Evolutionary conservation across 2,888 invertebrate genomes (phyloP).

Genomic region (Stenodera caucasica): DNA sequence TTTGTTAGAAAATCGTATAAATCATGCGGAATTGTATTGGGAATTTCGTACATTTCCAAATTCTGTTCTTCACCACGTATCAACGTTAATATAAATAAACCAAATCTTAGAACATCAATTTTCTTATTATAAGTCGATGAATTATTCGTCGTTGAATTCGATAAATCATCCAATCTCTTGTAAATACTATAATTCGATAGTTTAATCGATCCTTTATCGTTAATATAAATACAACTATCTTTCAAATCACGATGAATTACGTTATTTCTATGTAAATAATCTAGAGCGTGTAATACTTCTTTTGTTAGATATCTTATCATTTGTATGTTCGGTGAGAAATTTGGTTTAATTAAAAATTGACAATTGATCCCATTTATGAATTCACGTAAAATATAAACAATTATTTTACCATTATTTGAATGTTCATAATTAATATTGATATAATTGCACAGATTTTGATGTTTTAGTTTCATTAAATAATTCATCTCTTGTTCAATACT

Average conservation of each 20-base stretch:
- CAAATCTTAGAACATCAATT: conserved; percentile 74
- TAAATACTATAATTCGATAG: conserved; percentile 73
- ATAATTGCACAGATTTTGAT: conserved; percentile 75
- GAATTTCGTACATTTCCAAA: conserved; percentile 61
- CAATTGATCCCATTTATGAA: conserved; percentile 61
- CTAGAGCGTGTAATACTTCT: conserved; percentile 74
- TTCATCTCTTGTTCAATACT: conserved; percentile 79
- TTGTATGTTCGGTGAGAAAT: conserved; percentile 59
- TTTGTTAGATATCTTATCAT: conserved; percentile 68
- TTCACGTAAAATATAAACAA: conserved; percentile 71
- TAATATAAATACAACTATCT: conserved; percentile 73
- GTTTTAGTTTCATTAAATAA: conserved; percentile 68
- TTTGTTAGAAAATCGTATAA: conserved; percentile 74
- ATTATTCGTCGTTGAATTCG: conserved; percentile 52
- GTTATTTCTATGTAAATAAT: conserved; percentile 78
- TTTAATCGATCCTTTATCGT: conserved; percentile 63
- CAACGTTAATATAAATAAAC: conserved; percentile 69
- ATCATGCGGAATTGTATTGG: conserved; percentile 62
- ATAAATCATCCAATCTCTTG: conserved; percentile 63
- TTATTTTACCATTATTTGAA: conserved; percentile 62
- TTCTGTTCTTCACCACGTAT: conserved; percentile 56
- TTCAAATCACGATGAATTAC: conserved; percentile 83
- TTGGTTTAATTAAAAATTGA: conserved; percentile 59
- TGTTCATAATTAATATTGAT: conserved; percentile 66
- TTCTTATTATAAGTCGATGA: conserved; percentile 61